Evolutionary conservation across 2,888 invertebrate genomes (phyloP), one percentile per base, ranked within the genome.

Genomic region (Opisthograptis luteolata): DNA sequence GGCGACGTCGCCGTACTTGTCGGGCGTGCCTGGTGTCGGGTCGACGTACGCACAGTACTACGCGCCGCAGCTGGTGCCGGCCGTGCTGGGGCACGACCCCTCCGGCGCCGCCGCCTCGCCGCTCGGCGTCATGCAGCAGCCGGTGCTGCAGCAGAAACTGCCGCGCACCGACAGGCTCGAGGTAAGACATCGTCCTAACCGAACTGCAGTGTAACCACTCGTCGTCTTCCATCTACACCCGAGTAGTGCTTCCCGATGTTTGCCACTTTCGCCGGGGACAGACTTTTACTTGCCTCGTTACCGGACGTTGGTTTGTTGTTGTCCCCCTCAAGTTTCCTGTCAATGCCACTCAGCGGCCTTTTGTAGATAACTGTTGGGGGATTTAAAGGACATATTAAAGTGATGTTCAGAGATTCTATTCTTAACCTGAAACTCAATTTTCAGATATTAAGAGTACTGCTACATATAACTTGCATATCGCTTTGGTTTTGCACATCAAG

Each of bases 121-220:
- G 66, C 92, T 97, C 71, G 96, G 96, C 94, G 87, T 96, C 93
- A 87, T 96, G 96, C 93, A 95, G 94, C 85, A 96, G 93, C 87
- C 96, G 92, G 91, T 96, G 95, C 85, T 96, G 95, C 91, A 97
- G 92, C 97, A 97, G 93, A 98, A 98, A 93, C 93, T 97, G 93
- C 96, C 96, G 74, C 95, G 98, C 91, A 95, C 97, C 84, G 98
- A 98, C 92, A 94, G 98, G 92, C 94, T 98, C 92, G 98, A 98
- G 97, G 98, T 98, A 94, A 94, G 95, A 56, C 49, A 49, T 34
- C 55, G 28, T 42, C 50, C 76, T 77, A 24, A 19, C 41, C 14
- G 1, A 41, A 12, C 3, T 4, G 9, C 24, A 28, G 10, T 3
- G 4, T 36, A 24, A 24, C 6, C 1, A 19, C n/a, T 19, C 19